Evolutionary conservation across 1,140 invertebrate species (phyloP), one percentile per base, ranked within the genome.

Genomic region (Cyclargus thomasi): DNA sequence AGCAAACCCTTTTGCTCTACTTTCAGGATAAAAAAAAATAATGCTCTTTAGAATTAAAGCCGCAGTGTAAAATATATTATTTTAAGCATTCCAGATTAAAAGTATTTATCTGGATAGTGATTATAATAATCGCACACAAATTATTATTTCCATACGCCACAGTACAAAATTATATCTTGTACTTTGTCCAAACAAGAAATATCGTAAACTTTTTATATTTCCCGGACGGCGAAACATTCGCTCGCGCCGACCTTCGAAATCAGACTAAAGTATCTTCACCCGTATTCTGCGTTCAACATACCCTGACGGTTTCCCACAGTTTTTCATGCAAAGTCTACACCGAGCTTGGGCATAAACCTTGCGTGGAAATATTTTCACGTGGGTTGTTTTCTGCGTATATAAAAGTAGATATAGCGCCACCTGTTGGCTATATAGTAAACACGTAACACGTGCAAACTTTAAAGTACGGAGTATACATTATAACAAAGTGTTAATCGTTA

Each of bases 131-230:
- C 23, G 70, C 70, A 69, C 74, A 65, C 73, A 75, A 70, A 82
- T 81, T 74, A 82, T 81, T 74, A 68, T 83, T 85, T 83, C 79
- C 1, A 3, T 8, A 47, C 39, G 14, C 76, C 75, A 74, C 65
- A 78, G 74, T 80, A 47, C 39, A 47, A 47, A 16, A 47, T 47
- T 47, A 2, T 14, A 47, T 47, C 8, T 4, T 29, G 8, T 4
- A 1, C 8, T 29, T 29, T 29, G 6, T 47, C 10, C 39, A 8
- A 47, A 29, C 29, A 29, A 47, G 39, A 47, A 47, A 14, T 47
- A 35, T 63, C 62, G 62, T 63, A 63, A 63, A 63, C 62, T 63
- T 63, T 21, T 63, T n/a, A 22, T 3, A 63, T 29, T 63, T 29
- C 14, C 62, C 23, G 22, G 14, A 22, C 23, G 23, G 11, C 62